Evolutionary conservation across 2,888 invertebrate genomes (phyloP), one percentile per base, ranked within the genome.

Genomic region (Parasteatoda lunata): DNA sequence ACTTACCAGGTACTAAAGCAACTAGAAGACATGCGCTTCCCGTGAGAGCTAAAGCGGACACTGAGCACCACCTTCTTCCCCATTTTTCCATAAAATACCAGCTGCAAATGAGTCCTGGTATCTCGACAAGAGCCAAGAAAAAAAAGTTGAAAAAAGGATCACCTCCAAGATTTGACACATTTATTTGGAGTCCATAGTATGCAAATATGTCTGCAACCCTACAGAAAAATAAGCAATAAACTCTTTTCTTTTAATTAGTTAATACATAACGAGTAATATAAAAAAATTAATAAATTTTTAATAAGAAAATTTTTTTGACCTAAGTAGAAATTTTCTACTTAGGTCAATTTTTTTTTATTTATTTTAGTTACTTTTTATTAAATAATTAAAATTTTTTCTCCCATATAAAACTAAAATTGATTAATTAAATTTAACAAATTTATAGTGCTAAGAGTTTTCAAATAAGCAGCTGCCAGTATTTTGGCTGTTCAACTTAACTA

Each of bases 131-230:
- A 83, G 94, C 93, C 91, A 95, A 94, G 91, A 94, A 93, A 80
- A 94, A 93, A 91, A 94, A 94, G 91, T 94, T 95, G 88, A 95
- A 90, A 91, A 94, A 95, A 8, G 94, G 94, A 91, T 95, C 95
- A 59, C 94, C 94, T 81, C 93, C 93, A 90, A 94, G 92, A 87
- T 91, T 91, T 13, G 90, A 89, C 0, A 91, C 90, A 81, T 91
- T 91, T 64, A 91, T 89, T 7, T 90, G 90, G 45, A 91, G 89
- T 47, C 90, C 91, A 76, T 91, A 91, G 89, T 91, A 91, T 45
- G 89, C 89, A 15, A 77, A 77, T 13, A 88, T 78, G 81, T 89
- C 84, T 5, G 89, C 89, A 4, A 89, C 82, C 88, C 88, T 88
- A 75, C 5, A 7, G 75, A 30, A 48, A 7, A 81, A 52, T 64